Evolutionary conservation across 2,113 vertebrate species (phyloP).

Genomic region (Willisornis vidua): DNA sequence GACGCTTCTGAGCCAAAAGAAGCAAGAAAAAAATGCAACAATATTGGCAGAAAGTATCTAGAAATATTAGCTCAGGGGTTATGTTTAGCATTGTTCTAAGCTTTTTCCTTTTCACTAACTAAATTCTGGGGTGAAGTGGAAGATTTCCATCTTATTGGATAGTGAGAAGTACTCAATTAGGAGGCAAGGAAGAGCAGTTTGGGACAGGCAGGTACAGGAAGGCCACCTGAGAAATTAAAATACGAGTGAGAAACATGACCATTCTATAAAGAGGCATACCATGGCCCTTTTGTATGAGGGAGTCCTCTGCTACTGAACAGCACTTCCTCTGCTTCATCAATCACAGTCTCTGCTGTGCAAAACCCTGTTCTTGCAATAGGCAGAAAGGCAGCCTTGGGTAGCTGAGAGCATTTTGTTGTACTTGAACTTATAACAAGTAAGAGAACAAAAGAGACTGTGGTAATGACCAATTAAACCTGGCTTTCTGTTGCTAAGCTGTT

Average conservation of each 20-base stretch:
- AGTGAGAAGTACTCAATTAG: neutral
- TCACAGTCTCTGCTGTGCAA: neutral
- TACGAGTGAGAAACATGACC: neutral
- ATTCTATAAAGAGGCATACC: neutral
- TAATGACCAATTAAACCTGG: conserved; percentile 34
- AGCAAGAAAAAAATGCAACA: neutral
- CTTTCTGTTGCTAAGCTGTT: conserved; percentile 1
- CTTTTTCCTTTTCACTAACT: neutral
- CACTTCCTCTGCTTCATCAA: neutral
- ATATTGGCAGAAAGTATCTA: neutral
- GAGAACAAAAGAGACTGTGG: neutral
- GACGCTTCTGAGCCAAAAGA: neutral
- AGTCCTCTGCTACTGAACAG: neutral
- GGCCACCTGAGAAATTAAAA: neutral
- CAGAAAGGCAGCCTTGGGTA: neutral
- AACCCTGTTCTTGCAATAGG: neutral
- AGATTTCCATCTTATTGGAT: neutral
- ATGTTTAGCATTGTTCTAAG: neutral
- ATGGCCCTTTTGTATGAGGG: neutral
- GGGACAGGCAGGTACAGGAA: neutral
- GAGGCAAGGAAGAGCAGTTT: neutral
- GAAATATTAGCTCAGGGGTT: neutral
- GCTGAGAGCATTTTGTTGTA: neutral
- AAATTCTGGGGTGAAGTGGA: neutral
- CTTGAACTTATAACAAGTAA: neutral